Evolutionary conservation across 2,888 invertebrate species (phyloP).

Genomic region (Alentia gelatinosa): DNA sequence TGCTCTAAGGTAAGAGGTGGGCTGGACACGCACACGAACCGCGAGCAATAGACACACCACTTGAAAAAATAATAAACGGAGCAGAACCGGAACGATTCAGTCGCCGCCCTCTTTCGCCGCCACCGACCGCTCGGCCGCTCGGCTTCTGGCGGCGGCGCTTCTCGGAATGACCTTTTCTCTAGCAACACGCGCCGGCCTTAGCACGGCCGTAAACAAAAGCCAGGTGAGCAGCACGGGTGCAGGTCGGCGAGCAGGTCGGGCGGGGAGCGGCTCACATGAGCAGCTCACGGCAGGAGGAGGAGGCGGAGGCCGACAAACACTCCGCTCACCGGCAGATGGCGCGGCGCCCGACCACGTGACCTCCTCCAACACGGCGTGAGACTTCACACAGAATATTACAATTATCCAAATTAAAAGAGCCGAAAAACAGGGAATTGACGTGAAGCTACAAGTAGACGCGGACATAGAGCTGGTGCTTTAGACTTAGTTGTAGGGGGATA

Average conservation of each 20-base stretch:
- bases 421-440: not conserved
- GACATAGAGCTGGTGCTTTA: too few relatives aligned
- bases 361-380: too few relatives aligned
- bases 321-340: not conserved
- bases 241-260: not conserved
- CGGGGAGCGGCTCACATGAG: not conserved
- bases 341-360: too few relatives aligned
- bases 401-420: too few relatives aligned
- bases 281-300: not conserved
- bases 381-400: not conserved
- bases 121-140: too few relatives aligned
- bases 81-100: not conserved
- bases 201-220: not conserved
- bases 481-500: too few relatives aligned
- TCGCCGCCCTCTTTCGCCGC: too few relatives aligned
- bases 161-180: slow-evolving; percentile 1
- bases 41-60: too few relatives aligned
- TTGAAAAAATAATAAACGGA: too few relatives aligned
- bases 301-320: not conserved
- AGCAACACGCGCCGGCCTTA: not conserved
- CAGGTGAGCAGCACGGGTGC: not conserved
- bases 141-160: not conserved
- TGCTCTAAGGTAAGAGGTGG: too few relatives aligned
- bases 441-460: too few relatives aligned
- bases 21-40: too few relatives aligned